phyloP scores from a whole-genome alignment of 2,113 vertebrate genomes.

The Ptilorrhoa leucosticta region DNA sequence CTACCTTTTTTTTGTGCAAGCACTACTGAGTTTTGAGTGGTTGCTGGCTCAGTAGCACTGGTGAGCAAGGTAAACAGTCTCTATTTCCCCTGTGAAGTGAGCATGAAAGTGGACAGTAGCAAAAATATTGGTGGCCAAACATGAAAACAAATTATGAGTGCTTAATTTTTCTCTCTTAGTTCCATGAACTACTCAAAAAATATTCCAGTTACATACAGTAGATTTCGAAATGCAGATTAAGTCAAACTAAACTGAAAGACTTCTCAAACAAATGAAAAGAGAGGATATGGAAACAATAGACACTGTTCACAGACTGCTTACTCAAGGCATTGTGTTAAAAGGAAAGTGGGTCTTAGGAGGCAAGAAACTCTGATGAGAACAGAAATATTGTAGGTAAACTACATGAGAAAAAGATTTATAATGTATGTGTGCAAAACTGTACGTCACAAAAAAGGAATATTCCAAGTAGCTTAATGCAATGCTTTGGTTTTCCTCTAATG shows the following conservation, averaged over 20 bases:
- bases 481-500: not conserved
- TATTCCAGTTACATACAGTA: not conserved
- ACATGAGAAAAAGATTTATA: not conserved
- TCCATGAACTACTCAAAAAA: not conserved
- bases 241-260: not conserved
- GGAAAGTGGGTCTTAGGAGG: not conserved
- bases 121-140: not conserved
- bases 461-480: not conserved
- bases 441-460: not conserved
- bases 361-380: not conserved
- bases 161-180: not conserved
- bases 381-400: not conserved
- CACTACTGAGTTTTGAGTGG: not conserved
- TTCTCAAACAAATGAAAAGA: not conserved
- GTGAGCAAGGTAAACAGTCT: not conserved
- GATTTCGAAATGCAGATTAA: not conserved
- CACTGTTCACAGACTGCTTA: not conserved
- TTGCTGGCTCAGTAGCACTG: not conserved
- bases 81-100: not conserved
- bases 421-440: not conserved
- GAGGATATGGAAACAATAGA: not conserved
- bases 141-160: not conserved
- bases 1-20: not conserved
- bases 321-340: not conserved
- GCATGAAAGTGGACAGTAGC: not conserved